phyloP scores from a whole-genome alignment of 2,888 invertebrate species.

The Eugnorisma glareosa region DNA sequence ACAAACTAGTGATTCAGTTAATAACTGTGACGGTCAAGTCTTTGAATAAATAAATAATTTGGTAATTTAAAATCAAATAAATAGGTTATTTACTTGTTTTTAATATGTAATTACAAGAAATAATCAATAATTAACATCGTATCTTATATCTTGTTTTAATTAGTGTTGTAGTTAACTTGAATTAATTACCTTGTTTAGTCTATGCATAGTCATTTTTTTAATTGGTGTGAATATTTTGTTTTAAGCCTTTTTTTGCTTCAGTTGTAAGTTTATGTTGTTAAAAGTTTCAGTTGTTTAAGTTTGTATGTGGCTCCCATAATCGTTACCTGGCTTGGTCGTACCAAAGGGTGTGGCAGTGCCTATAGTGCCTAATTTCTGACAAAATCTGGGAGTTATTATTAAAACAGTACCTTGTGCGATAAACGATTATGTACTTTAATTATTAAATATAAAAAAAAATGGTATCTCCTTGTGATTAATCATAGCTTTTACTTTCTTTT shows the following conservation, averaged over 20 bases:
- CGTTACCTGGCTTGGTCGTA: not conserved
- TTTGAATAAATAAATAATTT: not conserved
- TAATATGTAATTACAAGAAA: not conserved
- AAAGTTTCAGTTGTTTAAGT: too few species aligned
- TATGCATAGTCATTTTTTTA: not conserved
- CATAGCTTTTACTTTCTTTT: not conserved
- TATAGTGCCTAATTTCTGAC: not conserved
- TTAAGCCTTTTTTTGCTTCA: not conserved
- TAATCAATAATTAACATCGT: slow-evolving; percentile 20
- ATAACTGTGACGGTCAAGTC: slow-evolving; percentile 8
- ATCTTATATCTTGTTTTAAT: slow-evolving; percentile 35
- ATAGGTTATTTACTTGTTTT: not conserved
- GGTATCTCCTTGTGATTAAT: not conserved
- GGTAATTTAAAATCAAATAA: slow-evolving; percentile 19
- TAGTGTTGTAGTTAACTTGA: slow-evolving; percentile 1
- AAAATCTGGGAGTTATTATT: not conserved
- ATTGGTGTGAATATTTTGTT: slow-evolving; percentile 16
- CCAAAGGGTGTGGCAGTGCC: not conserved
- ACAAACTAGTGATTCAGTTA: not conserved
- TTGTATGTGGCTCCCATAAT: not conserved
- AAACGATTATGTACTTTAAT: not conserved
- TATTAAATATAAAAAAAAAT: not conserved
- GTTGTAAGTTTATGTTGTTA: not conserved
- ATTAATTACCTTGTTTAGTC: not conserved
- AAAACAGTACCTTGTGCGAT: not conserved